phyloP scores from a whole-genome alignment of 1,140 invertebrate genomes.

The Epicauta chinensis region DNA sequence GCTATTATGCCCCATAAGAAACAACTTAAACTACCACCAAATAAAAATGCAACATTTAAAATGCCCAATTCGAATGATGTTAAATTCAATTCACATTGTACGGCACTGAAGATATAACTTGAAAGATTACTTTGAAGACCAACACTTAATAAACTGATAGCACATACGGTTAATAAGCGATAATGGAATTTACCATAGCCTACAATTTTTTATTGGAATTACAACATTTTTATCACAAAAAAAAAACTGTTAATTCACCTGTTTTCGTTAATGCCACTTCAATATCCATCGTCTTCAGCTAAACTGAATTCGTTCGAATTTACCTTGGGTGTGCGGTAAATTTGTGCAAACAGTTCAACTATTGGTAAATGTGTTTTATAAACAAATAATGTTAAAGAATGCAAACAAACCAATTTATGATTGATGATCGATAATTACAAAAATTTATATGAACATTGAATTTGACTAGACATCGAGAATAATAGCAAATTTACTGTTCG shows the following conservation, averaged over 20 bases:
- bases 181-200: constrained; percentile 42
- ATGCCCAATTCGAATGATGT: constrained; percentile 36
- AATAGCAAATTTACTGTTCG: too few relatives aligned
- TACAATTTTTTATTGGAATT: constrained; percentile 20
- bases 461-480: too few relatives aligned
- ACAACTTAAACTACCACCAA: constrained; percentile 38
- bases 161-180: constrained; percentile 35
- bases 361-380: too few relatives aligned
- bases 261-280: too few relatives aligned
- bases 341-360: too few relatives aligned
- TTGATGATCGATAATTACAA: too few relatives aligned
- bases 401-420: too few relatives aligned
- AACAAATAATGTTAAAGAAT: too few relatives aligned
- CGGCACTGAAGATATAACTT: constrained; percentile 47
- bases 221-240: constrained; percentile 9
- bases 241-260: background rate
- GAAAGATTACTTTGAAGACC: constrained; percentile 56
- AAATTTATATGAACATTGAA: too few relatives aligned
- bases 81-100: constrained; percentile 42
- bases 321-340: too few relatives aligned
- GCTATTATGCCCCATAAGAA: constrained; percentile 41
- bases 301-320: too few relatives aligned
- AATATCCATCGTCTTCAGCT: too few relatives aligned
- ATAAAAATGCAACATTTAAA: constrained; percentile 36
- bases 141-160: constrained; percentile 36